phyloP scores from a whole-genome alignment of 2,888 invertebrate genomes.

The Diarsia rubi region DNA sequence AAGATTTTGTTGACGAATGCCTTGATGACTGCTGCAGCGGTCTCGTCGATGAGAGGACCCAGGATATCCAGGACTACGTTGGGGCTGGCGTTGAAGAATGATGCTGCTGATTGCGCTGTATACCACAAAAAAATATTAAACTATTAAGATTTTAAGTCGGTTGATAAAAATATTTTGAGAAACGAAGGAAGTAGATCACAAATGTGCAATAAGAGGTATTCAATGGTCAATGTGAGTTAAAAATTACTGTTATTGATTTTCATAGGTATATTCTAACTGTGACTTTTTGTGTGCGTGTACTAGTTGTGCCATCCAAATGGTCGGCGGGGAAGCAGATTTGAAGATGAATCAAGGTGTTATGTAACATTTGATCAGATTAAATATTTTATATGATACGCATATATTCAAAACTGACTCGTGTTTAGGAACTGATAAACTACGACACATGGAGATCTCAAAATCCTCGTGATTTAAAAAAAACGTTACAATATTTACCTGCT shows the following conservation, averaged over 20 bases:
- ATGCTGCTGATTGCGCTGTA: conserved; percentile 92
- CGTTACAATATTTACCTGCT: conserved; percentile 84
- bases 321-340: too few species aligned
- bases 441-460: neutral
- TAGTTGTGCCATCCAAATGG: too few species aligned
- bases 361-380: neutral
- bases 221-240: too few species aligned
- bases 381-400: neutral
- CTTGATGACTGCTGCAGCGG: conserved; percentile 91
- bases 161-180: too few species aligned
- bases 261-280: too few species aligned
- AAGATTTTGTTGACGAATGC: conserved; percentile 91
- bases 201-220: too few species aligned
- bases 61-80: conserved; percentile 92
- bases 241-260: too few species aligned
- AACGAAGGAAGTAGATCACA: too few species aligned
- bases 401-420: neutral
- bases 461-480: neutral
- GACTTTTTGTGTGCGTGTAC: too few species aligned
- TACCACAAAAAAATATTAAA: conserved; percentile 34
- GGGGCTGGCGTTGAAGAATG: conserved; percentile 93
- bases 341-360: neutral
- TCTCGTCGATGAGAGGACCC: conserved; percentile 93
- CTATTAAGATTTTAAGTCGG: neutral
- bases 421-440: neutral